Conservation (phyloP, 2,113 vertebrate genomes). For the Lophochroa leadbeateri region DNA sequence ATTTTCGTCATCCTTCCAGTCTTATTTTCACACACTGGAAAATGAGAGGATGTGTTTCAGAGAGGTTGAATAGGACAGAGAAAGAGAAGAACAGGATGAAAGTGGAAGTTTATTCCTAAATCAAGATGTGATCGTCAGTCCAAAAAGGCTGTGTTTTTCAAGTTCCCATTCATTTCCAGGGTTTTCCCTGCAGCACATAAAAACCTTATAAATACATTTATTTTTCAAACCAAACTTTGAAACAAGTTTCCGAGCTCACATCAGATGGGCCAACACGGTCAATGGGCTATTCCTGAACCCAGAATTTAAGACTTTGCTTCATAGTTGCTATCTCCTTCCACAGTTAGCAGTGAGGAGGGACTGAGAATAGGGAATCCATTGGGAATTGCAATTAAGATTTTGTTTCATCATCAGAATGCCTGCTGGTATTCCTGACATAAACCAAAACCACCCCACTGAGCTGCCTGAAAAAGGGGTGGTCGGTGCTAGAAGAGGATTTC, state of each 20-base stretch:
- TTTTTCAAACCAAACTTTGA: neutral
- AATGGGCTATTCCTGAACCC: neutral
- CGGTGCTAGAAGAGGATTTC: conserved; percentile 1
- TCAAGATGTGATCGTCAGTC: neutral
- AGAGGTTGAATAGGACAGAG: neutral
- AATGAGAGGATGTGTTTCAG: neutral
- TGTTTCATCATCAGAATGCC: conserved; percentile 3
- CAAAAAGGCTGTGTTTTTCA: neutral
- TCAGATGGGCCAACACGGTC: neutral
- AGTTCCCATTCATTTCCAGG: neutral
- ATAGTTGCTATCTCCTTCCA: neutral
- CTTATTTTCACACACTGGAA: neutral
- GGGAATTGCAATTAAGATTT: neutral
- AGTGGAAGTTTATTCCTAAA: neutral
- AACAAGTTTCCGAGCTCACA: neutral
- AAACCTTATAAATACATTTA: neutral
- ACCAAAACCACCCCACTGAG: neutral
- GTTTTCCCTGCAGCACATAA: neutral
- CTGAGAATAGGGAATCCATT: neutral
- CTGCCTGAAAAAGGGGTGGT: conserved; percentile 16
- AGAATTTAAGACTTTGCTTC: neutral
- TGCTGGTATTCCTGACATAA: neutral
- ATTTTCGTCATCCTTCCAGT: neutral
- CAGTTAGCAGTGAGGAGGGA: neutral
- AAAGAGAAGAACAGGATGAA: neutral